Evolutionary conservation across 2,888 invertebrate species (phyloP), one percentile per base, ranked within the genome.

Genomic region (Brachycybe producta): DNA sequence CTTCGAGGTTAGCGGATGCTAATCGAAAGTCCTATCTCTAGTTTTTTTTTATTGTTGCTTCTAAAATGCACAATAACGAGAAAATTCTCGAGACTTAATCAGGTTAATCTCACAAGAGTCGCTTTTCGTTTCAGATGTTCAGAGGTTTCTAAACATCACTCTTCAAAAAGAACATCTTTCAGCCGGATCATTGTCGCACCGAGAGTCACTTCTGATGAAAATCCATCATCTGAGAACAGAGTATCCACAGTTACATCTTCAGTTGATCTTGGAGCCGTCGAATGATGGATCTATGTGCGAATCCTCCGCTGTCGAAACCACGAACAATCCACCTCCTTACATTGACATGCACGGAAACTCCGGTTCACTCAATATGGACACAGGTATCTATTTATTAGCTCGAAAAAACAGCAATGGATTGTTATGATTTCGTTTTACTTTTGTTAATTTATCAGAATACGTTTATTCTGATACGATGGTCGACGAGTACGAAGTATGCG

Each of bases 191-290:
- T 34, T 45, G 4, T 45, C 26, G 13, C 45, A 45, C 4, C 32
- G 35, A 21, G 45, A 45, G 35, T 45, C 45, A 23, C 45, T 45
- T 17, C 23, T 45, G 2, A 45, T 45, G 45, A 45, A 45, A 34
- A 45, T 45, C 35, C 21, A 30, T 34, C 45, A 45, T 21, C 3
- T 45, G 23, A 30, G 45, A n/a, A 45, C 19, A 1, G 45, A 45
- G 35, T 45, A 45, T 45, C 45, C 45, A 13, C 45, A 45, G n/a
- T 26, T 45, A 34, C 45, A 45, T 26, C 26, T 45, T 15, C 45
- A 45, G 35, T 21, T 23, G n/a, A 35, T 45, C 7, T 19, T 26
- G 2, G 34, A 45, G 35, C 23, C 45, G 1, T 8, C 32, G 11
- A 17, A 45, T 13, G 23, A 35, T 23, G 34, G 34, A 21, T 30